Conservation (phyloP, 2,888 invertebrate species). For the Lepidonotus clava region DNA sequence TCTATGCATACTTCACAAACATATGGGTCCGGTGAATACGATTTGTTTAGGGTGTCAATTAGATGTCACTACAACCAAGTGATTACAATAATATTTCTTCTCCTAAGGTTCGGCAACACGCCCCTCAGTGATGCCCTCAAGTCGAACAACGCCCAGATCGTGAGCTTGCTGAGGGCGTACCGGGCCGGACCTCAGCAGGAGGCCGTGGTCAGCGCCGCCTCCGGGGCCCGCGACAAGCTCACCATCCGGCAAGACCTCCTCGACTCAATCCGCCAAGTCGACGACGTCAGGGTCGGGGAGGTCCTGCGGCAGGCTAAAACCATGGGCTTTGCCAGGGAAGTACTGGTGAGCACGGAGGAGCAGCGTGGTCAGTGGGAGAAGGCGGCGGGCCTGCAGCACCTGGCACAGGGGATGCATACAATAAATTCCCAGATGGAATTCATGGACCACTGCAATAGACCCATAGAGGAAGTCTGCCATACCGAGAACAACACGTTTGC, state of each 20-base stretch:
- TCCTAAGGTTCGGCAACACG: slow-evolving; percentile 41
- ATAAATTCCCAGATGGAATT: too few relatives aligned
- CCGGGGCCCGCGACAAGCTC: background rate
- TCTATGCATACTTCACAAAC: too few relatives aligned
- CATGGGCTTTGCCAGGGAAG: background rate
- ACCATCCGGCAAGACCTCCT: background rate
- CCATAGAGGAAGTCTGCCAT: background rate
- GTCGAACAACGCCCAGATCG: background rate
- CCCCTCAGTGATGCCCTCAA: background rate
- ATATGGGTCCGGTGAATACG: too few relatives aligned
- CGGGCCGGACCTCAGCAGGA: background rate
- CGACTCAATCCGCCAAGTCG: background rate
- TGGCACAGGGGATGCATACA: too few relatives aligned
- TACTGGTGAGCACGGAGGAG: background rate
- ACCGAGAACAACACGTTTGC: background rate
- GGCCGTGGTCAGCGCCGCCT: background rate
- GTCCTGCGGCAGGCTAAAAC: background rate
- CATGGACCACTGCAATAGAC: background rate
- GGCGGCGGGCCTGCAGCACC: background rate
- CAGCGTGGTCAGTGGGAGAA: background rate
- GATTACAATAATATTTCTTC: background rate
- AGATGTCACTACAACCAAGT: background rate
- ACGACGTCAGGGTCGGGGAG: background rate
- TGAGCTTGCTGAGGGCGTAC: background rate
- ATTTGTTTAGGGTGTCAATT: background rate